Base-by-base conservation (phyloP, 2,888 invertebrate genomes). In the Dione vanillae region DNA sequence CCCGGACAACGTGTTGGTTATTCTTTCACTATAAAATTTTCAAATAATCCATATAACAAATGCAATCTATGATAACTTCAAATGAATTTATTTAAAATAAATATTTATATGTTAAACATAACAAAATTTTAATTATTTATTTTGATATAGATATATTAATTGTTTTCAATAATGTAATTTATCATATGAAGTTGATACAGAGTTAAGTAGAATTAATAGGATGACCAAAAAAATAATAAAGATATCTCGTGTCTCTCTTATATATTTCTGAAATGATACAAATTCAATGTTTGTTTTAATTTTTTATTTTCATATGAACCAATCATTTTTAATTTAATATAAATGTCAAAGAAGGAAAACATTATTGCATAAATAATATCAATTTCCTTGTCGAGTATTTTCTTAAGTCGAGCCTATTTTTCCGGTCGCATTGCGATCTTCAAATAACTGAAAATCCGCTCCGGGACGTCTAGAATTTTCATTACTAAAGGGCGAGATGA, bases 401-500 rank as follows among this genome's bases (percentile, higher is more conserved):
- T 73, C 73, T 65, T 75, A 73, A 74, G 70, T 35, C 72, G 59
- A 72, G 70, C 70, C 74, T 75, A 74, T 77, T 78, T 77, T 77
- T 75, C 74, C 69, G 72, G 76, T 77, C 76, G 77, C 72, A 79
- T 82, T 81, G 75, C 77, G 79, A 82, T 80, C 79, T 76, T 78
- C 80, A 77, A 80, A 82, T 81, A 82, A 82, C 76, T 80, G 79
- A 77, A 82, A 85, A 88, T 83, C 82, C 83, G 73, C 76, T 85
- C 71, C 79, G 79, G 79, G 83, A 85, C 85, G 85, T 85, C 84
- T 87, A 85, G 82, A 88, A 84, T 84, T 85, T 83, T 84, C 83
- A 85, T 84, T 84, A 83, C 80, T 78, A 78, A 77, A 77, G 77
- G 74, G 75, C 73, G 76, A 74, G 78, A 78, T 77, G 76, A 78